A percentile compares a stretch with the other conserved stretches of the same genome.
phyloP scores from a whole-genome alignment of 2,888 invertebrate genomes.

The Parelbella ahira region DNA sequence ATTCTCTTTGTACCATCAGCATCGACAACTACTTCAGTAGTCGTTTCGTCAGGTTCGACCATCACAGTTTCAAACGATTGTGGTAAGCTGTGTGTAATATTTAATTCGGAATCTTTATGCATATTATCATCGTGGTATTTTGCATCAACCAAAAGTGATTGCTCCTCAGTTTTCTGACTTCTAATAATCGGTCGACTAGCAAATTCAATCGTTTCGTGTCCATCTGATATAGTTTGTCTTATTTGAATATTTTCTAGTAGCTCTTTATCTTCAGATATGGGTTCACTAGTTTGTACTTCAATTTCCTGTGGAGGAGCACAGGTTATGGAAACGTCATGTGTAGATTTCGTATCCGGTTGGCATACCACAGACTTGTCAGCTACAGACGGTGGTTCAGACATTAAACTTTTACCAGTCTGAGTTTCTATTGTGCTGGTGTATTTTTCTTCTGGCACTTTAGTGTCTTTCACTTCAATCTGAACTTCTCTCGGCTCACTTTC shows the following conservation, averaged over 20 bases:
- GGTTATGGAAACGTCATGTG: constrained; percentile 74
- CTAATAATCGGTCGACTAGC: constrained; percentile 82
- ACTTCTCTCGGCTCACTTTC: constrained; percentile 23
- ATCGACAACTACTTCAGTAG: constrained; percentile 89
- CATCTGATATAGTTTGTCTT: constrained; percentile 82
- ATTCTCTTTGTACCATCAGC: constrained; percentile 90
- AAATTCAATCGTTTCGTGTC: constrained; percentile 86
- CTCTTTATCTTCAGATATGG: constrained; percentile 69
- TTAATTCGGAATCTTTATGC: constrained; percentile 83
- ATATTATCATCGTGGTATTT: constrained; percentile 82
- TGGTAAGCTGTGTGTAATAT: constrained; percentile 85
- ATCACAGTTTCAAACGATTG: constrained; percentile 90
- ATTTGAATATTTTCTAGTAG: constrained; percentile 83
- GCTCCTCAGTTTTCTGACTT: constrained; percentile 72
- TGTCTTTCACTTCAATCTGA: constrained; percentile 17
- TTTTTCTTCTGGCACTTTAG: constrained; percentile 31
- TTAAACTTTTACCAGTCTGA: constrained; percentile 83
- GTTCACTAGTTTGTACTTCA: constrained; percentile 82
- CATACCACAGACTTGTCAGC: constrained; percentile 67
- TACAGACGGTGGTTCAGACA: constrained; percentile 63
- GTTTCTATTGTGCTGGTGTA: constrained; percentile 77
- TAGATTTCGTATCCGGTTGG: constrained; percentile 52
- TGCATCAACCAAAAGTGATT: constrained; percentile 86
- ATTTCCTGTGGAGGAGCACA: constrained; percentile 79
- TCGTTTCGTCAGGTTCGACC: constrained; percentile 90